Conservation (phyloP, 2,113 vertebrate genomes). For the Salvelinus namaycush region DNA sequence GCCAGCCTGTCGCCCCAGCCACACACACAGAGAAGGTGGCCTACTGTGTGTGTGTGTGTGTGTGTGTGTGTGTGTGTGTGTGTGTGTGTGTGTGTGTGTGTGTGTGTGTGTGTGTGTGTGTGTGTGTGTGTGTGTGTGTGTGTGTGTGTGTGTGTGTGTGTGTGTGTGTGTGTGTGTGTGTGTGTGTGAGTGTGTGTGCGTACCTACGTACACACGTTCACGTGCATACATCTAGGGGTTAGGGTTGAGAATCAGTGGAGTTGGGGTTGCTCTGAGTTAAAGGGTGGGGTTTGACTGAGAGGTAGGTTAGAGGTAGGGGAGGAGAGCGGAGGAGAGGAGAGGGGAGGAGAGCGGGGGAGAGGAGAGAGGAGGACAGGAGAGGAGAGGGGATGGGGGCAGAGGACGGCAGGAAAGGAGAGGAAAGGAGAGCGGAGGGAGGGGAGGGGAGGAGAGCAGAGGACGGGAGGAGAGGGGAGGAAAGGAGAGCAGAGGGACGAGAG, state of each 20-base stretch:
- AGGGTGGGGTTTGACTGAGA: background rate
- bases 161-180: too few relatives aligned
- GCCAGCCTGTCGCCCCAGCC: conserved; percentile 21
- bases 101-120: too few relatives aligned
- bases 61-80: background rate
- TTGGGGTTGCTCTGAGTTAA: conserved; percentile 1
- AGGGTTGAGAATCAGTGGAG: background rate
- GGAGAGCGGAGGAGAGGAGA: conserved; percentile 1
- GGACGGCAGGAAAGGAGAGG: too few relatives aligned
- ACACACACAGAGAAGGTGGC: conserved; percentile 41
- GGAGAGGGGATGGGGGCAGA: too few relatives aligned
- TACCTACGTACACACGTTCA: background rate
- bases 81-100: too few relatives aligned
- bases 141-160: conserved; percentile 13
- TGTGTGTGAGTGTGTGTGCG: background rate
- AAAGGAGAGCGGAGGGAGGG: too few relatives aligned
- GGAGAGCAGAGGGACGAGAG: too few relatives aligned
- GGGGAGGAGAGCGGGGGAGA: conserved; percentile 13
- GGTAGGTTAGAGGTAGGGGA: background rate
- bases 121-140: background rate
- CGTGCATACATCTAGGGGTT: background rate
- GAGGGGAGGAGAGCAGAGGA: too few relatives aligned
- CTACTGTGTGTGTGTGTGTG: conserved; percentile 11
- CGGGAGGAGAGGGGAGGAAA: too few relatives aligned
- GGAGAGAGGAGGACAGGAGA: conserved; percentile 10